Evolutionary conservation across 1,140 invertebrate genomes (phyloP).

Genomic region (Lepidurus arcticus): DNA sequence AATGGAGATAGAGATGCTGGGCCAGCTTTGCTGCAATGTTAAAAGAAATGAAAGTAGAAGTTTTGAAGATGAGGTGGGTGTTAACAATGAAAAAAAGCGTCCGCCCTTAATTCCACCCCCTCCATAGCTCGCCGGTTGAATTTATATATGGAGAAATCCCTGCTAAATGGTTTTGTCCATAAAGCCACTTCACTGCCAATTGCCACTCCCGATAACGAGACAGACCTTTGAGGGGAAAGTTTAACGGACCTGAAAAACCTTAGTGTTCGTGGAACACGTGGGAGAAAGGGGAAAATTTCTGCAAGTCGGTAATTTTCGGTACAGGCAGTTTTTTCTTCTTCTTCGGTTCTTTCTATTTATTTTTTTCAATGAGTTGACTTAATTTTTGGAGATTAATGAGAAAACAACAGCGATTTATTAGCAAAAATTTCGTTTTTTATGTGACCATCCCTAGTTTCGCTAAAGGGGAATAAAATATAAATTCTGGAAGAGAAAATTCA

Average conservation of each 20-base stretch:
- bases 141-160: background rate
- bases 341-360: background rate
- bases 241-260: background rate
- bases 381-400: background rate
- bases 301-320: slow-evolving; percentile 2
- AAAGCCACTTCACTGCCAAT: slow-evolving; percentile 21
- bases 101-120: too few relatives aligned
- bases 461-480: background rate
- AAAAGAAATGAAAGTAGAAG: background rate
- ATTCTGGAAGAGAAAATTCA: background rate
- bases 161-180: background rate
- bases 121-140: background rate
- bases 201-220: background rate
- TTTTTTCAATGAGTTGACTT: background rate
- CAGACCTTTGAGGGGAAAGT: background rate
- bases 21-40: slow-evolving; percentile 1
- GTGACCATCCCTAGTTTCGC: background rate
- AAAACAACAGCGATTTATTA: background rate
- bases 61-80: too few relatives aligned
- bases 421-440: background rate
- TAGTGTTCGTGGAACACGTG: background rate
- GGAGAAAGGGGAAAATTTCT: background rate
- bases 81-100: too few relatives aligned
- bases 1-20: background rate
- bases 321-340: slow-evolving; percentile 11